Base-by-base conservation (phyloP, 2,888 invertebrate genomes). In the Nebria salina region DNA sequence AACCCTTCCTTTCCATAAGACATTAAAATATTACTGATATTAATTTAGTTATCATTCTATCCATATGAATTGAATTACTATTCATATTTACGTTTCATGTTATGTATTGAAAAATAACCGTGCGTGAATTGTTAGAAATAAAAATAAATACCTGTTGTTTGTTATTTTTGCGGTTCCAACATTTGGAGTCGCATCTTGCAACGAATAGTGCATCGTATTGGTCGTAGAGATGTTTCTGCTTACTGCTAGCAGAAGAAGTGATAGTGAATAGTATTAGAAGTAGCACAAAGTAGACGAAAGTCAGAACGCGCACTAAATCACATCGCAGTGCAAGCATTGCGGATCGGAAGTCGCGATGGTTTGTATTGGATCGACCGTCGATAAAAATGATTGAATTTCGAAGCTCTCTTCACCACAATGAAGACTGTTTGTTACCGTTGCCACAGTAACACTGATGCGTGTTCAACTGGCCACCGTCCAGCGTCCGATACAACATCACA, bases 131-230 rank as follows among this genome's bases (percentile, higher is more conserved):
- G 34, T 34, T 34, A 34, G 4, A 34, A 34, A 34, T 34, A 2
- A 5, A 34, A 1, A 34, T 34, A 34, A 34, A 84, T 83, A 86
- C 86, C 83, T 84, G 83, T 73, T 83, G 84, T 82, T 84, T 85
- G 81, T 84, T 84, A 8, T 34, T 13, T 75, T 83, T 83, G 34
- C 83, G 79, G 77, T 90, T 90, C 84, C 89, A 89, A 85, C 93
- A 93, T 83, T 90, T 89, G 25, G 92, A 89, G 84, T 93, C 92
- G 86, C 93, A 93, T 83, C 92, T 90, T n/a, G 92, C 91, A 79
- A 91, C 91, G 76, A 91, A 90, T 82, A 93, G 86, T 13, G 91
- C 86, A 83, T 90, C 90, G 84, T 89, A 87, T 76, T 89, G 90
- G 82, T 91, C 91, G 54, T 90, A 88, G 84, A 90, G 89, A 73